These are phyloP conservation scores for Gallirallus australis DNA, from an alignment of 2,797 vertebrate species.

Conservation along the genomic window DNA sequence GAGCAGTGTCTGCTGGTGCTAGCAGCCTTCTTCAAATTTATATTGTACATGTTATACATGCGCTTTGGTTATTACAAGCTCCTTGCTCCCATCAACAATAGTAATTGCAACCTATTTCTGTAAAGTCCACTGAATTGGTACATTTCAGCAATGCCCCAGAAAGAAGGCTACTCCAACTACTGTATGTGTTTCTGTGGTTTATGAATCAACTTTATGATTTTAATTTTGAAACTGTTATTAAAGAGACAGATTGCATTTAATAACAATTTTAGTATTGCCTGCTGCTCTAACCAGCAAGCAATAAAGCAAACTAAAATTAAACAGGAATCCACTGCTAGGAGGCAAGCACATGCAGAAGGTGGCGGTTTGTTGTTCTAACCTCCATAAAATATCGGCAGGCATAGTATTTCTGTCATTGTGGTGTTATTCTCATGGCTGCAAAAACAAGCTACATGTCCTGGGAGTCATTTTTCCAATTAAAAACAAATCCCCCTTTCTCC, in stretches of 20 bases:
- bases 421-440: not conserved
- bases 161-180: conserved; percentile 44
- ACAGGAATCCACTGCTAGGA: conserved; percentile 53
- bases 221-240: conserved; percentile 78
- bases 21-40: conserved; percentile 30
- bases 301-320: conserved; percentile 53
- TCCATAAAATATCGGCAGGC: conserved; percentile 36
- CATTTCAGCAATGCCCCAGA: conserved; percentile 52
- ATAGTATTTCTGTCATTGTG: conserved; percentile 29
- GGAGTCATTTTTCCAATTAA: conserved; percentile 20
- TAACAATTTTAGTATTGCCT: conserved; percentile 69
- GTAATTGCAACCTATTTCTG: conserved; percentile 46
- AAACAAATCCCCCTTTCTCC: not conserved
- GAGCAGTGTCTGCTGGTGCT: not conserved
- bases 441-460: not conserved
- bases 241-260: conserved; percentile 76
- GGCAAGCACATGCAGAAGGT: conserved; percentile 37
- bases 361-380: conserved; percentile 41
- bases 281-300: conserved; percentile 57
- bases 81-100: conserved; percentile 31
- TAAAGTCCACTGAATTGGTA: conserved; percentile 34
- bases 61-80: conserved; percentile 35
- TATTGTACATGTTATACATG: not conserved
- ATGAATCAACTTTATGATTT: conserved; percentile 78
- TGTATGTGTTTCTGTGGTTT: conserved; percentile 59